Conservation (phyloP, 2,113 vertebrate genomes). For the Falco punctatus region DNA sequence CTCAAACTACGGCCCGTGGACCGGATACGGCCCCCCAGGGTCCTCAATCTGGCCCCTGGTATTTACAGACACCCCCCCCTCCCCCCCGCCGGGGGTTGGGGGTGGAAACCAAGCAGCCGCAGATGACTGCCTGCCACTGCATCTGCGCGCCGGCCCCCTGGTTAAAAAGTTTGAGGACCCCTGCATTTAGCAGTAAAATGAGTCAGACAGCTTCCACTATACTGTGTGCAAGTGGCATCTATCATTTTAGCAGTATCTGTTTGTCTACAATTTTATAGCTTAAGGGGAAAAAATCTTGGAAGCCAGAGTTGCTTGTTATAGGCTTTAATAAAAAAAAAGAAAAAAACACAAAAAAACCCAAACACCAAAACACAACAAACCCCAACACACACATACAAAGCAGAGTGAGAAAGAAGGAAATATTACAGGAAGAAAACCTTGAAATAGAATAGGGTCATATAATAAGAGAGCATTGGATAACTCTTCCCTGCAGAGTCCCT, state of each 20-base stretch:
- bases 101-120: too few relatives aligned
- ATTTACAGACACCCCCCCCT: too few relatives aligned
- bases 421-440: neutral
- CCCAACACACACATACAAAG: neutral
- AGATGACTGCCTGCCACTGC: too few relatives aligned
- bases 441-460: neutral
- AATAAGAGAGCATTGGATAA: neutral
- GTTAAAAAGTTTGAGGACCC: too few relatives aligned
- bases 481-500: neutral
- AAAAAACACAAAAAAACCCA: rapidly evolving
- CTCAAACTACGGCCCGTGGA: too few relatives aligned
- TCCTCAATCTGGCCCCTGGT: too few relatives aligned
- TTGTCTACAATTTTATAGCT: neutral
- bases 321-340: neutral
- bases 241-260: neutral
- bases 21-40: too few relatives aligned
- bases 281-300: neutral
- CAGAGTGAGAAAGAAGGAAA: neutral
- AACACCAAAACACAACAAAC: rapidly evolving
- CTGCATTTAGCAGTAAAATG: neutral
- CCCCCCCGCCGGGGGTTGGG: too few relatives aligned
- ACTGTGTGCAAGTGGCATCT: neutral
- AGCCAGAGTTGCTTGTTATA: neutral
- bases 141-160: too few relatives aligned
- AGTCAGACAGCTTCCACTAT: neutral